phyloP scores from a whole-genome alignment of 2,888 invertebrate species.

The Papilio demoleus region DNA sequence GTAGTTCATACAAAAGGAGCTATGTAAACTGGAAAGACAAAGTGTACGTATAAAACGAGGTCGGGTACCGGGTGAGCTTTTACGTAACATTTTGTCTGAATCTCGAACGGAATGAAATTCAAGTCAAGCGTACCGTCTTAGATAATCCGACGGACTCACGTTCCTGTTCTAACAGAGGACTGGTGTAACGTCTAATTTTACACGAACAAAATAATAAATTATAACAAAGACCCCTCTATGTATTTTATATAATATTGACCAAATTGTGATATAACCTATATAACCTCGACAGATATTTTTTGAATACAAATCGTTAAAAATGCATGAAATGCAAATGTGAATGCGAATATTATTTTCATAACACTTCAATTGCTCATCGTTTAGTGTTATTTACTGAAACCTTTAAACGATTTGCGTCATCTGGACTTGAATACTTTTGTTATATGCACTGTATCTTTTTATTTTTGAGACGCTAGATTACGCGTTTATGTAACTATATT shows the following conservation, averaged over 20 bases:
- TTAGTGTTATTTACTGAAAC: not conserved
- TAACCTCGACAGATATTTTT: no score
- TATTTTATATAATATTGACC: not conserved
- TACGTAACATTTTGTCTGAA: constrained; percentile 23
- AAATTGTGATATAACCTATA: constrained; percentile 2
- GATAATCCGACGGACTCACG: constrained; percentile 5
- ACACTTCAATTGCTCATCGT: not conserved
- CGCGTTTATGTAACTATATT: no score
- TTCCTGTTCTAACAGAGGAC: not conserved
- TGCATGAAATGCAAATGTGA: not conserved
- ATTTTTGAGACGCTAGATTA: no score
- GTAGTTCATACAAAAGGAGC: constrained; percentile 28
- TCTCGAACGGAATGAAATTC: constrained; percentile 23
- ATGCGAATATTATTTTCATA: not conserved
- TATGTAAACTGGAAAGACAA: constrained; percentile 24
- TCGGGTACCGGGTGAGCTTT: constrained; percentile 3
- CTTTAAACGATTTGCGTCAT: not conserved
- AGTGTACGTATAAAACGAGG: not conserved
- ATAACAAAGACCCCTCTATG: not conserved
- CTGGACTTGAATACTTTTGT: no score
- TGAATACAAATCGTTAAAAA: not conserved
- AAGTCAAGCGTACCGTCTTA: constrained; percentile 2
- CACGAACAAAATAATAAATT: not conserved
- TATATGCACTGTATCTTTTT: no score
- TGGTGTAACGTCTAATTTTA: not conserved